These are phyloP conservation scores for Cirrhinus molitorella DNA, from an alignment of 2,797 vertebrate species.

Conservation along the genomic window DNA sequence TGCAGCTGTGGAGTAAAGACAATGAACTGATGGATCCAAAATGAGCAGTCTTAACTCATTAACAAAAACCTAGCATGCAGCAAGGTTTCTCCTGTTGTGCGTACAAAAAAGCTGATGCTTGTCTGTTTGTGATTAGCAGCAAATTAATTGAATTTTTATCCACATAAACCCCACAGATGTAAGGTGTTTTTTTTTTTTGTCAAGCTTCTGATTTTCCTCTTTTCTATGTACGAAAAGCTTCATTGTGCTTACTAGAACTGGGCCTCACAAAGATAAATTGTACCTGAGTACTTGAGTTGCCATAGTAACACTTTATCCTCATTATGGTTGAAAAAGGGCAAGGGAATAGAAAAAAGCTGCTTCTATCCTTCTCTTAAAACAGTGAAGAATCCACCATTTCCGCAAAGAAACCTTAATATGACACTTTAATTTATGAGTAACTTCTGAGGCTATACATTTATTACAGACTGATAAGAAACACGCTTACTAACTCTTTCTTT, in stretches of 20 bases:
- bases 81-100: conserved; percentile 37
- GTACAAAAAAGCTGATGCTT: conserved; percentile 22
- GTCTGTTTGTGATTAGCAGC: conserved; percentile 54
- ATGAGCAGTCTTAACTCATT: conserved; percentile 47
- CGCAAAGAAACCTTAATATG: conserved; percentile 41
- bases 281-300: conserved; percentile 64
- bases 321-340: conserved; percentile 64
- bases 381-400: conserved; percentile 47
- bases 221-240: conserved; percentile 46
- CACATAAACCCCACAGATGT: conserved; percentile 43
- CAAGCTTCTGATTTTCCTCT: conserved; percentile 28
- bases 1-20: conserved; percentile 40
- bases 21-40: conserved; percentile 41
- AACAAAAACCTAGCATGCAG: conserved; percentile 41
- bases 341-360: conserved; percentile 40
- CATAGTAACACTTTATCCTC: conserved; percentile 66
- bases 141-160: conserved; percentile 60
- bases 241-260: conserved; percentile 39
- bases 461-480: conserved; percentile 50
- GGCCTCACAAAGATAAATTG: conserved; percentile 64
- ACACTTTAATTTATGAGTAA: conserved; percentile 49
- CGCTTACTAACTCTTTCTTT: conserved; percentile 14
- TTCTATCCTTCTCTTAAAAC: conserved; percentile 53
- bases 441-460: conserved; percentile 51
- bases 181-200: conserved; percentile 16